phyloP scores from a whole-genome alignment of 2,888 invertebrate species.

The Pyralis farinalis region DNA sequence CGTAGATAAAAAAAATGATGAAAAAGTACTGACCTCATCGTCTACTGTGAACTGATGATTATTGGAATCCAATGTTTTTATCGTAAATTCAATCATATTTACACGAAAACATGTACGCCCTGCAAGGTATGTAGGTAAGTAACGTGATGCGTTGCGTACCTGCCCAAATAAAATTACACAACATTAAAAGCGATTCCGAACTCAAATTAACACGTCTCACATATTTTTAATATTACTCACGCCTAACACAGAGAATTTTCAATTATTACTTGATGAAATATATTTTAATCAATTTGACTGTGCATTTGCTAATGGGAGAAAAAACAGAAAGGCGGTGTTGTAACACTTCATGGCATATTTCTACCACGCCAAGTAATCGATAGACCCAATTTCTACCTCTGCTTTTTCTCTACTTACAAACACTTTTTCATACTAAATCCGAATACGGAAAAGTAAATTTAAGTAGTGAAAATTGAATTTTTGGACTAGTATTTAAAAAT shows the following conservation, averaged over 20 bases:
- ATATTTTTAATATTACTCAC: slow-evolving; percentile 21
- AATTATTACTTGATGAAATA: slow-evolving; percentile 16
- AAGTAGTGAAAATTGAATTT: too few relatives aligned
- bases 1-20: too few relatives aligned
- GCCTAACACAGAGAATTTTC: slow-evolving; percentile 28
- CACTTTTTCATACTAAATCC: too few relatives aligned
- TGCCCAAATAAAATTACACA: slow-evolving; percentile 26
- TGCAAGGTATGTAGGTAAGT: slow-evolving; percentile 29
- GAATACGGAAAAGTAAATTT: too few relatives aligned
- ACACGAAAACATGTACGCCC: slow-evolving; percentile 32
- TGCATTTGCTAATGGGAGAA: slow-evolving; percentile 30
- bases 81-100: slow-evolving; percentile 90
- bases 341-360: too few relatives aligned
- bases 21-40: slow-evolving; percentile 87
- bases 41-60: slow-evolving; percentile 91
- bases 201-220: slow-evolving; percentile 11
- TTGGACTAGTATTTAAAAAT: too few relatives aligned
- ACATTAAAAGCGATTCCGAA: slow-evolving; percentile 11
- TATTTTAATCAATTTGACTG: slow-evolving; percentile 26
- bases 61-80: slow-evolving; percentile 94
- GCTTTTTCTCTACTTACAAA: too few relatives aligned
- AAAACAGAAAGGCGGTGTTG: slow-evolving; percentile 28
- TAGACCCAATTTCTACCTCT: too few relatives aligned
- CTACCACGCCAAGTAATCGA: too few relatives aligned
- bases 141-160: slow-evolving; percentile 39